Evolutionary conservation across 2,797 vertebrate species (phyloP).

Genomic region (Esox lucius): DNA sequence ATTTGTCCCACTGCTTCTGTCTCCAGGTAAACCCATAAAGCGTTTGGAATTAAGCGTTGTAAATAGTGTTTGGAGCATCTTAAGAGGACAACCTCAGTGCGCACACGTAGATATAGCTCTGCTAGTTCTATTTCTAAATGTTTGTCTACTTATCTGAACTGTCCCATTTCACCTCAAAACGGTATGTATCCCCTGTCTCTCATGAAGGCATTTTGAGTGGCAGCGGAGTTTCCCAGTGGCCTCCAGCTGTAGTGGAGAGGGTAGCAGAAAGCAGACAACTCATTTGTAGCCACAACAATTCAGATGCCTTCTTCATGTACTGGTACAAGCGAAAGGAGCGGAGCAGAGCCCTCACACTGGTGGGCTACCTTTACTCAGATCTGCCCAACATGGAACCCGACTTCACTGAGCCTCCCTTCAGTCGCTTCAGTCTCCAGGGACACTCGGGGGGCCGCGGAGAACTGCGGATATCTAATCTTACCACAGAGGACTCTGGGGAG

Average conservation of each 20-base stretch:
- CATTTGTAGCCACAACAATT: constrained; percentile 2
- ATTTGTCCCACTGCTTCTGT: neutral
- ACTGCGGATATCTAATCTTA: constrained; percentile 28
- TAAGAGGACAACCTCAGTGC: neutral
- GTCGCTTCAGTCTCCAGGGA: neutral
- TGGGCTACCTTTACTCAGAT: neutral
- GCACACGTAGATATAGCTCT: too few species aligned
- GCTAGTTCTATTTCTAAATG: neutral
- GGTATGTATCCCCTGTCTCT: neutral
- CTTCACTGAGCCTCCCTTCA: neutral
- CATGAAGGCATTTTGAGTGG: neutral
- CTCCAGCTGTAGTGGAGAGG: neutral
- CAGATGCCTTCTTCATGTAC: neutral
- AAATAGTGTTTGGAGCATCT: neutral
- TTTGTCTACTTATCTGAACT: neutral
- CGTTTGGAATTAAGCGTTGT: neutral
- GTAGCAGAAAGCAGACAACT: neutral
- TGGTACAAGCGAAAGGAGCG: constrained; percentile 42
- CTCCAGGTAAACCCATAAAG: neutral
- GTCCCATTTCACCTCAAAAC: neutral
- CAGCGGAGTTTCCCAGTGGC: neutral
- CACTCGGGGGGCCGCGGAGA: neutral
- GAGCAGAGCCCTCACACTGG: constrained; percentile 16
- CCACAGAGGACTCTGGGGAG: constrained; percentile 22
- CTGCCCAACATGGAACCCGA: neutral